These are phyloP conservation scores for Neosilurus hyrtlii DNA, from an alignment of 2,797 vertebrate species.

Conservation along the genomic window DNA sequence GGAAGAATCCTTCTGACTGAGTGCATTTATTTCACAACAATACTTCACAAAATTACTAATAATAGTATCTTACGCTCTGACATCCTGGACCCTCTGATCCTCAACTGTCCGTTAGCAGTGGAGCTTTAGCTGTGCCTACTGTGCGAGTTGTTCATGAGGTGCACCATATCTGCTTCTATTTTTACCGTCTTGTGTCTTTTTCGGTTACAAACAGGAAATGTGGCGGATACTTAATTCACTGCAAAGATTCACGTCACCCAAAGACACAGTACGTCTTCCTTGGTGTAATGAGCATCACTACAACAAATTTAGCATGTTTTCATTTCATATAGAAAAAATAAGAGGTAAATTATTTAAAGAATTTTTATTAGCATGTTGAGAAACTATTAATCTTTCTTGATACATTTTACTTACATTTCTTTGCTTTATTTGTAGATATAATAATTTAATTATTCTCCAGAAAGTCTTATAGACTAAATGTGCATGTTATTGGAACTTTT, in stretches of 20 bases:
- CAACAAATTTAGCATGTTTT: neutral
- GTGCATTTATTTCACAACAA: neutral
- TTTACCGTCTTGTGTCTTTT: conserved; percentile 67
- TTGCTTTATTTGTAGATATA: neutral
- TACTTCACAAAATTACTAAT: neutral
- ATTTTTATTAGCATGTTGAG: neutral
- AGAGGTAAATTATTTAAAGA: neutral
- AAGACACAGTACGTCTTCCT: conserved; percentile 25
- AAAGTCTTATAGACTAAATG: neutral
- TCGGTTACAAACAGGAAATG: conserved; percentile 80
- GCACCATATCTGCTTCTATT: conserved; percentile 63
- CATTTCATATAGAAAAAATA: neutral
- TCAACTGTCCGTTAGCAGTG: conserved; percentile 13
- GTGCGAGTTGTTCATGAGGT: conserved; percentile 30
- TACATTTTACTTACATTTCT: neutral
- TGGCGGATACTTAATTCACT: conserved; percentile 67
- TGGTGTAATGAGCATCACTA: conserved; percentile 11
- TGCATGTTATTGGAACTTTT: neutral
- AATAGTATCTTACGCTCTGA: neutral
- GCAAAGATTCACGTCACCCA: conserved; percentile 45
- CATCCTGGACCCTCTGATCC: conserved; percentile 18
- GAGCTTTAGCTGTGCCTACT: conserved; percentile 24
- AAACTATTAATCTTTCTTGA: neutral
- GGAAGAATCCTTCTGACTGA: neutral
- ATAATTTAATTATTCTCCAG: neutral